These are phyloP conservation scores for Cirrhinus mrigala DNA, from an alignment of 2,797 vertebrate species.

Conservation along the genomic window DNA sequence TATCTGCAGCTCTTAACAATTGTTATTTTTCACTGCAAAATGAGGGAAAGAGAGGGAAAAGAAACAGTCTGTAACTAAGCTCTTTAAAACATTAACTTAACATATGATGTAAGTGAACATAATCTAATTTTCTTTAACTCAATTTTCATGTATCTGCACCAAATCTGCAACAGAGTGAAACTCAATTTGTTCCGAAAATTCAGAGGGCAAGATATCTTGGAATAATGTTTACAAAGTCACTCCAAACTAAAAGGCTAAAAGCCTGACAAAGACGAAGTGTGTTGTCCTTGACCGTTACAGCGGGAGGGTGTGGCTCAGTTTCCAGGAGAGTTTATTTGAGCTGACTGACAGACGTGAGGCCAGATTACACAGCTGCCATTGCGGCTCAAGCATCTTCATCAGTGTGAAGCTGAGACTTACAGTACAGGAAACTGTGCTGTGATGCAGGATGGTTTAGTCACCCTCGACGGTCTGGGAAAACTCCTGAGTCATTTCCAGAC, in stretches of 20 bases:
- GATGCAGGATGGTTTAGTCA: constrained; percentile 29
- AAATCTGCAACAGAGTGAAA: constrained; percentile 56
- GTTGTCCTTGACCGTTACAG: constrained; percentile 33
- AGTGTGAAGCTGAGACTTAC: background rate
- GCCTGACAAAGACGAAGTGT: constrained; percentile 33
- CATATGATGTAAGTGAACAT: constrained; percentile 50
- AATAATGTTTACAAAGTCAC: constrained; percentile 60
- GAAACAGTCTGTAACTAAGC: constrained; percentile 38
- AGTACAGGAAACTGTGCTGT: constrained; percentile 10
- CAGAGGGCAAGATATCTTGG: constrained; percentile 43
- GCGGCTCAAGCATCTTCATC: constrained; percentile 6
- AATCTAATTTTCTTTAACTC: constrained; percentile 59
- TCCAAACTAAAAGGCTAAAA: constrained; percentile 41
- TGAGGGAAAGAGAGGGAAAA: constrained; percentile 16
- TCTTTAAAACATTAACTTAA: constrained; percentile 47
- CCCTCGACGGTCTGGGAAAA: constrained; percentile 29
- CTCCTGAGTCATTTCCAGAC: constrained; percentile 23
- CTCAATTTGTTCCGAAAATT: constrained; percentile 59
- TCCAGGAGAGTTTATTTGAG: constrained; percentile 29
- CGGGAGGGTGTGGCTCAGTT: constrained; percentile 10
- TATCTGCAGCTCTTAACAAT: background rate
- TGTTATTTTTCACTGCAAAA: constrained; percentile 8
- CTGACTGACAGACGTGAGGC: background rate
- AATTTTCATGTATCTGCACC: constrained; percentile 58
- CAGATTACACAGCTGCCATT: background rate